Conservation (phyloP, 1,140 invertebrate species). For the Drosophila busckii region DNA sequence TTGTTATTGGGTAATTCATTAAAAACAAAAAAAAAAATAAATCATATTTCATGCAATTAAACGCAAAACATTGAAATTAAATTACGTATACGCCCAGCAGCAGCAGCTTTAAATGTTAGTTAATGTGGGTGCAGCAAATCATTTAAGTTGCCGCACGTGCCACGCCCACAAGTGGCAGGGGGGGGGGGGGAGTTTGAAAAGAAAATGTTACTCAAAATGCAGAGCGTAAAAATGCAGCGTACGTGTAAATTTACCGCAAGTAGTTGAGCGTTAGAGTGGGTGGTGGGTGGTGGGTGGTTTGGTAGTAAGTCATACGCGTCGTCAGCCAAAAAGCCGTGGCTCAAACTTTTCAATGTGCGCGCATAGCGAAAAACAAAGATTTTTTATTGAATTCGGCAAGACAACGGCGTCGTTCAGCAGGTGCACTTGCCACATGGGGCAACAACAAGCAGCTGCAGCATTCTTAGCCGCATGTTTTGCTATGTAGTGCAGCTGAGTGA, state of each 20-base stretch:
- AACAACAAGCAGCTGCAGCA: not conserved
- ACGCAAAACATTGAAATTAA: no score
- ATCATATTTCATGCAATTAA: no score
- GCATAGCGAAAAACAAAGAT: conserved; percentile 63
- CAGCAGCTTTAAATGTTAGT: no score
- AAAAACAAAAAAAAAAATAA: no score
- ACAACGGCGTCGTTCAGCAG: conserved; percentile 42
- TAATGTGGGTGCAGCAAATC: no score
- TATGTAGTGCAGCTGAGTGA: conserved; percentile 29
- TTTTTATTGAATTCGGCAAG: conserved; percentile 74
- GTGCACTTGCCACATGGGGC: not conserved
- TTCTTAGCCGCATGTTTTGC: conserved; percentile 28
- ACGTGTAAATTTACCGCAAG: conserved; percentile 73
- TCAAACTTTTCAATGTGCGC: conserved; percentile 69
- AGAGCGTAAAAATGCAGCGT: conserved; percentile 61
- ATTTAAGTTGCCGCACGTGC: not conserved
- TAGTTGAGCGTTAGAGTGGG: conserved; percentile 7
- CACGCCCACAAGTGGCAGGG: not conserved
- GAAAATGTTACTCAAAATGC: conserved; percentile 60
- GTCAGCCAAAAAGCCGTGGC: conserved; percentile 60
- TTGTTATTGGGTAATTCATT: no score
- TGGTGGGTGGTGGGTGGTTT: not conserved
- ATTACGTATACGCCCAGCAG: no score
- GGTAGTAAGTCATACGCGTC: conserved; percentile 54
- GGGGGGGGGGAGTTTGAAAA: conserved; percentile 7